Conservation (phyloP, 2,797 vertebrate genomes). For the Triplophysa bombifrons region DNA sequence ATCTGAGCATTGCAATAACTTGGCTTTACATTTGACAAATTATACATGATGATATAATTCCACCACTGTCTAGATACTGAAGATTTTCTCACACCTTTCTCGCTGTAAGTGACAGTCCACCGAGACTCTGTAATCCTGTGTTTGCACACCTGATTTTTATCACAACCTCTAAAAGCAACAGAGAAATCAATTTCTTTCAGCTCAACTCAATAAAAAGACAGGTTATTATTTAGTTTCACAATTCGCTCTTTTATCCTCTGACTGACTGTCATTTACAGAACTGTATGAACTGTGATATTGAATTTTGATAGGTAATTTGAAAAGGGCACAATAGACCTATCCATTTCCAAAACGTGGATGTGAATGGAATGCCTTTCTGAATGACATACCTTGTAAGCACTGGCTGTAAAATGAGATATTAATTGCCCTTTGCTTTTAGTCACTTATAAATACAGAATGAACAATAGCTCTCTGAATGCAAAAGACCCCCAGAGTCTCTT, state of each 20-base stretch:
- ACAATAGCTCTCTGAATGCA: conserved; percentile 23
- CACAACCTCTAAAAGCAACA: conserved; percentile 35
- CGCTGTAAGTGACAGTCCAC: not conserved
- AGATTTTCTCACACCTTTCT: not conserved
- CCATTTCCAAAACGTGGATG: conserved; percentile 38
- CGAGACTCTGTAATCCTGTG: conserved; percentile 8
- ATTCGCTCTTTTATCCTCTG: conserved; percentile 35
- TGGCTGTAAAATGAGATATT: conserved; percentile 58
- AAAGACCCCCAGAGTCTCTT: conserved; percentile 41
- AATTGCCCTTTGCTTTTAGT: conserved; percentile 55
- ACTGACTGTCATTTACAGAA: conserved; percentile 41
- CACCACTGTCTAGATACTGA: not conserved
- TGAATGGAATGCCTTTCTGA: conserved; percentile 45
- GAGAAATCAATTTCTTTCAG: conserved; percentile 47
- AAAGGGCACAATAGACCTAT: conserved; percentile 55
- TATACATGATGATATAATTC: not conserved
- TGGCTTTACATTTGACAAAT: not conserved
- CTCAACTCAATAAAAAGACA: conserved; percentile 41
- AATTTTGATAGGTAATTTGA: conserved; percentile 58
- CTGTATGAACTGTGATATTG: conserved; percentile 45
- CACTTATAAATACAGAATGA: conserved; percentile 22
- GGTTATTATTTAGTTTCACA: conserved; percentile 44
- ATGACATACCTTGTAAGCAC: conserved; percentile 55
- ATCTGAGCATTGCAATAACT: not conserved
- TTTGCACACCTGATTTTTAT: conserved; percentile 28